These are phyloP conservation scores for Halcyon chelicuti DNA, from an alignment of 2,797 vertebrate species.

Conservation along the genomic window DNA sequence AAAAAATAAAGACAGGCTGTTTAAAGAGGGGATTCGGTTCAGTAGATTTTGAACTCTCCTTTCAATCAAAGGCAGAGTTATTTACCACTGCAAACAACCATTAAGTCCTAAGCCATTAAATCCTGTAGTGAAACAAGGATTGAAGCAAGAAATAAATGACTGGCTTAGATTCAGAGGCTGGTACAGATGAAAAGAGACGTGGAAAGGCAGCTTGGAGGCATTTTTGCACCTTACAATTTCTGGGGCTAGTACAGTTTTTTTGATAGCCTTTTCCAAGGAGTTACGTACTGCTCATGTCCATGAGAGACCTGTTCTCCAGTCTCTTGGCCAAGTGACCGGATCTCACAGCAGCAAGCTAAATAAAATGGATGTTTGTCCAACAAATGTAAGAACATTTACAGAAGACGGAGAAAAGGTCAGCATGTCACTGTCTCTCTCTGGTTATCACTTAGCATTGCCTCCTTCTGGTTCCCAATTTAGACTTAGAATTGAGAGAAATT, in stretches of 20 bases:
- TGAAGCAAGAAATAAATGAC: conserved; percentile 19
- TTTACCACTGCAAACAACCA: conserved; percentile 9
- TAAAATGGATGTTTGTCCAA: neutral
- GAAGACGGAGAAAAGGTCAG: neutral
- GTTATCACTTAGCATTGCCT: neutral
- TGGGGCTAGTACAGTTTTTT: neutral
- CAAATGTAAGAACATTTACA: neutral
- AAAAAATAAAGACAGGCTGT: conserved; percentile 13
- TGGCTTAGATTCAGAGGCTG: neutral
- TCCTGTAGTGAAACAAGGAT: neutral
- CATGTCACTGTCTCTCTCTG: neutral
- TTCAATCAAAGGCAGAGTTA: neutral
- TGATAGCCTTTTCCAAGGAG: neutral
- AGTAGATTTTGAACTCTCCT: conserved; percentile 22
- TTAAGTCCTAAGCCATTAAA: conserved; percentile 22
- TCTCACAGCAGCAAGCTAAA: neutral
- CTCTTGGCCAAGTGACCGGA: neutral
- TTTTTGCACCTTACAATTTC: neutral
- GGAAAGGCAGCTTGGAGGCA: neutral
- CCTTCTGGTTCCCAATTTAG: neutral
- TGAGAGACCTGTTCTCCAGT: neutral
- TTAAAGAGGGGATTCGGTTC: neutral
- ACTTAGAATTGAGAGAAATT: neutral
- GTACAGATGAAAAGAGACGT: neutral
- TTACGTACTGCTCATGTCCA: neutral